Evolutionary conservation across 1,140 invertebrate species (phyloP).

Genomic region (Leptinotarsa lineolata): DNA sequence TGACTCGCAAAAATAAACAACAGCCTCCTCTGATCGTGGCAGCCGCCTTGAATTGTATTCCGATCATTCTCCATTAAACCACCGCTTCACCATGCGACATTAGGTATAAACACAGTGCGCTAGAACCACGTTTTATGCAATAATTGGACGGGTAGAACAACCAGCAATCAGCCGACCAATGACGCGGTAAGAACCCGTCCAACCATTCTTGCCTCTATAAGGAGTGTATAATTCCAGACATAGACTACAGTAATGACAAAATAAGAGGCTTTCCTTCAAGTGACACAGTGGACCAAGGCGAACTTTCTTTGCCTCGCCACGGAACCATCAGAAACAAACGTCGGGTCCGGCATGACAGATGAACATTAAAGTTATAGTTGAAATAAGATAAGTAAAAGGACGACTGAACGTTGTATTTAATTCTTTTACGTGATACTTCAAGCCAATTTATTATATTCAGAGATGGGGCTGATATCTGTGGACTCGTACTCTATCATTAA

Average conservation of each 20-base stretch:
- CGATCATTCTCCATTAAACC: constrained; percentile 22
- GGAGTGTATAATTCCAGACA: constrained; percentile 50
- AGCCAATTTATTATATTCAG: constrained; percentile 52
- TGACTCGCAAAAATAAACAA: too few species aligned
- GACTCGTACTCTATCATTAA: constrained; percentile 40
- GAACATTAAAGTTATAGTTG: constrained; percentile 53
- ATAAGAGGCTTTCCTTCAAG: constrained; percentile 49
- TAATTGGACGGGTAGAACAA: constrained; percentile 39
- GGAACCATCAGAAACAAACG: not conserved
- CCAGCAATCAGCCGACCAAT: constrained; percentile 42
- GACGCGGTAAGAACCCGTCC: constrained; percentile 33
- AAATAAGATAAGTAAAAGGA: constrained; percentile 56
- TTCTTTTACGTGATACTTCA: constrained; percentile 55
- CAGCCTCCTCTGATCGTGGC: too few species aligned
- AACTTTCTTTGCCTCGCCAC: too few species aligned
- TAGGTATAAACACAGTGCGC: constrained; percentile 21
- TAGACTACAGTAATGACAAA: constrained; percentile 55
- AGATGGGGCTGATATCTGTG: constrained; percentile 37
- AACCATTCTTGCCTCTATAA: constrained; percentile 32
- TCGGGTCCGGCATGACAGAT: constrained; percentile 45
- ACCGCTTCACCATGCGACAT: constrained; percentile 34
- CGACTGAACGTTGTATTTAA: constrained; percentile 54
- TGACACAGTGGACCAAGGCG: constrained; percentile 17
- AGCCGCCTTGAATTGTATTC: too few species aligned
- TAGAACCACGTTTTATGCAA: constrained; percentile 38